phyloP scores from a whole-genome alignment of 2,888 invertebrate genomes.

The Epinotia bilunana region DNA sequence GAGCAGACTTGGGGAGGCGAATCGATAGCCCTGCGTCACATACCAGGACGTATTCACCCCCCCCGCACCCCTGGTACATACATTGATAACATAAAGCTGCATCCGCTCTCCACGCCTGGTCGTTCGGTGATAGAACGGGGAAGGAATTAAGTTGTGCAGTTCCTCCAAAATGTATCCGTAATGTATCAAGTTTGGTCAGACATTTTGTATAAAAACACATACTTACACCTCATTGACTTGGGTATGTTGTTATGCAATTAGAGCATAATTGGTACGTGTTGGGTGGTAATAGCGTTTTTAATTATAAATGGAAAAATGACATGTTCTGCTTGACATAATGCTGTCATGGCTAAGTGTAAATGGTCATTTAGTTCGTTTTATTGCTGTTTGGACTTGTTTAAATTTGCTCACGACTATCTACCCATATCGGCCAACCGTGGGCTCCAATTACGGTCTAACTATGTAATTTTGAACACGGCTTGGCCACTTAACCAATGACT shows the following conservation, averaged over 20 bases:
- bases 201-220: neutral
- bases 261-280: slow-evolving; percentile 30
- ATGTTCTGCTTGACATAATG: slow-evolving; percentile 25
- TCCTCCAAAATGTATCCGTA: too few relatives aligned
- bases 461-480: neutral
- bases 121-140: too few relatives aligned
- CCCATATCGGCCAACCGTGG: neutral
- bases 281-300: slow-evolving; percentile 16
- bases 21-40: too few relatives aligned
- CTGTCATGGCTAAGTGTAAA: slow-evolving; percentile 21
- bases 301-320: slow-evolving; percentile 24
- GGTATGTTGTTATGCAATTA: slow-evolving; percentile 33
- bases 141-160: too few relatives aligned
- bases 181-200: neutral
- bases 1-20: too few relatives aligned
- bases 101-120: too few relatives aligned
- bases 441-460: neutral
- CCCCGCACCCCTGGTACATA: too few relatives aligned
- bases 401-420: neutral
- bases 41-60: too few relatives aligned
- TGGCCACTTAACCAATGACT: neutral
- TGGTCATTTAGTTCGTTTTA: slow-evolving; percentile 5
- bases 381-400: slow-evolving; percentile 7
- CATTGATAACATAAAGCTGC: too few relatives aligned
- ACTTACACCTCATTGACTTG: slow-evolving; percentile 3